Conservation (phyloP, 2,888 invertebrate species). For the Cordilura impudica region DNA sequence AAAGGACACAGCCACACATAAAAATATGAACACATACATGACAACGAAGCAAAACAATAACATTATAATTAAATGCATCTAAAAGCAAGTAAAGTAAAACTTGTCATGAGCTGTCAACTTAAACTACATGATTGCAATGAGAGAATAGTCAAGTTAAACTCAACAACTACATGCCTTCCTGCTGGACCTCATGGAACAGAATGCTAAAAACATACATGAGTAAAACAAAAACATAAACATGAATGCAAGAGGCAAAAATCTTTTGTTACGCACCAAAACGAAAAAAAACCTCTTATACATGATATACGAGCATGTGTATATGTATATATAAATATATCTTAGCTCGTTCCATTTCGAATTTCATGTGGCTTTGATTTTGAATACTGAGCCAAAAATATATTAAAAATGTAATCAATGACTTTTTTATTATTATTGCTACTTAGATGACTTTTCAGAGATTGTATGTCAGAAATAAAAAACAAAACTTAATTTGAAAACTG, state of each 20-base stretch:
- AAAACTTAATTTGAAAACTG: too few relatives aligned
- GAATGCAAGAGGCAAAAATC: conserved; percentile 17
- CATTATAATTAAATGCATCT: conserved; percentile 61
- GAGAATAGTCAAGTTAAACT: conserved; percentile 47
- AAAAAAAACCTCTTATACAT: background rate
- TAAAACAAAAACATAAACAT: conserved; percentile 42
- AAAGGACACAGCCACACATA: conserved; percentile 29
- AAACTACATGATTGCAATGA: conserved; percentile 45
- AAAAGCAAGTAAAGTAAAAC: conserved; percentile 61
- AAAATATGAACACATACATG: conserved; percentile 8
- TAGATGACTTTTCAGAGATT: too few relatives aligned
- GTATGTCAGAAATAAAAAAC: too few relatives aligned
- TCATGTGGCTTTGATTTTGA: too few relatives aligned
- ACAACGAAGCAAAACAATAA: conserved; percentile 45
- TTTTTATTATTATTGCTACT: too few relatives aligned
- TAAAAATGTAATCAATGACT: too few relatives aligned
- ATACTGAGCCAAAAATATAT: too few relatives aligned
- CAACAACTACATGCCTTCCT: conserved; percentile 48
- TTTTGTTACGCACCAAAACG: conserved; percentile 59
- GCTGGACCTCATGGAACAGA: conserved; percentile 54
- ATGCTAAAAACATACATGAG: conserved; percentile 22
- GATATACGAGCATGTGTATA: too few relatives aligned
- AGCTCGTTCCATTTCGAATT: too few relatives aligned
- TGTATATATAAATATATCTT: too few relatives aligned
- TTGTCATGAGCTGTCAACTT: conserved; percentile 62